Evolutionary conservation across 2,797 vertebrate species (phyloP), one percentile per base, ranked within the genome.

Genomic region (Tragopan temminckii): DNA sequence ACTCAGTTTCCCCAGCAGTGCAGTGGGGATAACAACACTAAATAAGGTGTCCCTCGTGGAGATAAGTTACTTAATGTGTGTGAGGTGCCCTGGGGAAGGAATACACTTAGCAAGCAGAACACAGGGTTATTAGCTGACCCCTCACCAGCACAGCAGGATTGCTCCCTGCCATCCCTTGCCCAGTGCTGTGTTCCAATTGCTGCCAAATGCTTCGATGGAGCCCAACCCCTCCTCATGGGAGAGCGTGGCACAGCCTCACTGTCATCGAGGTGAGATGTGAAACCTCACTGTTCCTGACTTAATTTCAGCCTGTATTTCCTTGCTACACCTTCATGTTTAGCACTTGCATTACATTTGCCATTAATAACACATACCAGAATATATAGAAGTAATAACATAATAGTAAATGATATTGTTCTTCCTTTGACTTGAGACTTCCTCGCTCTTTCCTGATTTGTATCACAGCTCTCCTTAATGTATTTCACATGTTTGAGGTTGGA

Each of bases 341-440:
- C 71, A 17, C 59, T 80, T 13, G 53, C 38, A 16, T 88, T 91
- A 90, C 29, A 31, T 35, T 61, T 48, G 85, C 36, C 91, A 36
- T 80, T 86, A 92, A 59, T 66, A 90, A 76, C 82, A 42, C 46
- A 20, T 9, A 55, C 23, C 85, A 92, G 76, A 90, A 95, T 94
- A 92, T 89, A 90, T 11, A 61, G 85, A 1, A 61, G 79, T 25
- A 92, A 93, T 92, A 85, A 95, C 68, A 29, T 7, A 59, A 33
- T 6, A 63, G 61, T 68, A 58, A 57, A 43, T 7, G 72, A 70
- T 42, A 76, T 40, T 77, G 86, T 43, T 93, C 89, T 69, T 68
- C 85, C 74, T 70, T 43, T 62, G 94, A 67, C 68, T 58, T 35
- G 70, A 84, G 84, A 42, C 84, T 74, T 40, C 46, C 70, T 70